phyloP scores from a whole-genome alignment of 2,113 vertebrate species.

The Panurus biarmicus region DNA sequence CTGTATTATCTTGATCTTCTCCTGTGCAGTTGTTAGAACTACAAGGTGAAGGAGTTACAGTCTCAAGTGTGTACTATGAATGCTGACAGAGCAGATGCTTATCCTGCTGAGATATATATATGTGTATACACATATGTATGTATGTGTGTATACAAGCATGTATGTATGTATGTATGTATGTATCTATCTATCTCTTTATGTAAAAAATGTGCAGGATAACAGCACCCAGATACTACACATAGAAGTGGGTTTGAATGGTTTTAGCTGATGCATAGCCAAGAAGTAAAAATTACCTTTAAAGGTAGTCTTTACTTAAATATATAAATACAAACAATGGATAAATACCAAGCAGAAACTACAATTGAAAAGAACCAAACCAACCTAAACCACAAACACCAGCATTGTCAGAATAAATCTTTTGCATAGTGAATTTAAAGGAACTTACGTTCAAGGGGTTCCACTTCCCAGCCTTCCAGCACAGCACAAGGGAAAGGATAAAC shows the following conservation, averaged over 20 bases:
- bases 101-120: neutral
- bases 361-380: neutral
- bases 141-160: too few relatives aligned
- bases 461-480: constrained; percentile 86
- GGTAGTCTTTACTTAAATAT: neutral
- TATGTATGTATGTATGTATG: neutral
- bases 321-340: neutral
- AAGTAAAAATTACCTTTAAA: neutral
- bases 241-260: neutral
- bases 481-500: constrained; percentile 72
- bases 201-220: neutral
- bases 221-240: neutral
- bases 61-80: neutral
- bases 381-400: neutral
- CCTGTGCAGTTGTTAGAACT: neutral
- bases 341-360: neutral
- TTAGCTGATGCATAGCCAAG: neutral
- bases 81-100: neutral
- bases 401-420: neutral
- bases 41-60: neutral
- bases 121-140: too few relatives aligned
- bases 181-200: too few relatives aligned
- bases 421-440: constrained; percentile 41
- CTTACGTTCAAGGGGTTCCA: constrained; percentile 98
- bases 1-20: neutral